Evolutionary conservation across 2,888 invertebrate species (phyloP).

Genomic region (Melipona bicolor): DNA sequence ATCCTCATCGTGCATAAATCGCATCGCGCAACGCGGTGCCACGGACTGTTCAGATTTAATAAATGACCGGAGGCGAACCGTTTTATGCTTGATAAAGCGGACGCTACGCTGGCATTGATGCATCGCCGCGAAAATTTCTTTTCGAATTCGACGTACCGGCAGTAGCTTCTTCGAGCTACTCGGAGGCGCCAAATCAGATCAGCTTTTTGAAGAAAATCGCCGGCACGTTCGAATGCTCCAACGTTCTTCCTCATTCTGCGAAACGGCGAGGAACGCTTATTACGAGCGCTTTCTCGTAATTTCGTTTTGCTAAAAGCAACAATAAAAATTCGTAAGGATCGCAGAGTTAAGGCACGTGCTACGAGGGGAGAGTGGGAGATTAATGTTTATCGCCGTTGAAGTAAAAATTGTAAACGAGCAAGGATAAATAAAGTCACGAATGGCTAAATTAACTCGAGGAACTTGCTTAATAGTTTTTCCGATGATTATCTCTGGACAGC

Average conservation of each 20-base stretch:
- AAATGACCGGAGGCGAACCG: slow-evolving; percentile 51
- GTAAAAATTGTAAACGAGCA: slow-evolving; percentile 20
- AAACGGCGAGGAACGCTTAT: too few relatives aligned
- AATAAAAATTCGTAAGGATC: not conserved
- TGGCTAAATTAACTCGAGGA: slow-evolving; percentile 40
- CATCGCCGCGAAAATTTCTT: slow-evolving; percentile 33
- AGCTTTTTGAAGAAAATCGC: not conserved
- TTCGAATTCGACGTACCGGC: not conserved
- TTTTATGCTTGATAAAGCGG: slow-evolving; percentile 50
- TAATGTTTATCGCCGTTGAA: slow-evolving; percentile 4
- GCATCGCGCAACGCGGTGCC: slow-evolving; percentile 54
- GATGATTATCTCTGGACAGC: slow-evolving; percentile 47
- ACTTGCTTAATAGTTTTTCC: slow-evolving; percentile 55
- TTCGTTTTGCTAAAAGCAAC: too few relatives aligned
- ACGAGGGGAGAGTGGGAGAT: slow-evolving; percentile 2
- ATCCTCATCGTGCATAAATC: slow-evolving; percentile 50
- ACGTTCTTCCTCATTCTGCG: too few relatives aligned
- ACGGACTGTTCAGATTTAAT: slow-evolving; percentile 47
- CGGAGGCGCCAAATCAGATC: not conserved
- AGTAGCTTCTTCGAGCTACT: not conserved
- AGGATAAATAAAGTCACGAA: slow-evolving; percentile 41
- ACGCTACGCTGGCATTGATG: slow-evolving; percentile 36
- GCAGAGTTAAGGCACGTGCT: not conserved
- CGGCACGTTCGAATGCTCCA: too few relatives aligned
- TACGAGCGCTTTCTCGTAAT: too few relatives aligned